Base-by-base conservation (phyloP, 1,140 invertebrate species). In the Pissodes strobi region DNA sequence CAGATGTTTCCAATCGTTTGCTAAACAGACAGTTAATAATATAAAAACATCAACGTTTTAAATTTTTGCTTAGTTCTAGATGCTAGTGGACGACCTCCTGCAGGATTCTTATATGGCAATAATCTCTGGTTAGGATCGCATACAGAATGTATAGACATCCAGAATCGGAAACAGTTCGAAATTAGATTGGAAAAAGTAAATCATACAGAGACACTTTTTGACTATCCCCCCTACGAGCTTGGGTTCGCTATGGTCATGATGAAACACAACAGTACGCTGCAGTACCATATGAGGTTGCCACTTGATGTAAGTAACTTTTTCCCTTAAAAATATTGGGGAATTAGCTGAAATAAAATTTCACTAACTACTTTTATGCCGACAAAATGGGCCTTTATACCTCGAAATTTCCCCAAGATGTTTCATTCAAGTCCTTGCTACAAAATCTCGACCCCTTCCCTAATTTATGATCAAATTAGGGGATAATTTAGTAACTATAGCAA, bases 101-200 rank as follows among this genome's bases (percentile, higher is more conserved):
- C 75, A 0, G 80, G 81, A 4, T 81, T 83, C 27, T 55, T 79
- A 5, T 79, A 78, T 18, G 82, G 82, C 1, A 80, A 82, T 59
- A 83, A 82, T 68, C 79, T 77, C 34, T 84, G 82, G 82, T 1
- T 82, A 17, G 83, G 83, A 0, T 71, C 69, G n/a, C 58, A 66
- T 13, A 72, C 37, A 5, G 77, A 82, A 13, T 83, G 83, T 56
- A 2, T 71, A 0, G 76, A 80, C 9, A 43, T 74, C 0, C 59
- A 23, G 0, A 78, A 79, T 37, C 71, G 37, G 0, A 46, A 59
- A 0, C 69, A 66, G 5, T 46, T 81, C 0, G 23, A 69, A 5
- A 38, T 81, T 0, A 52, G 66, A 0, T 34, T 69, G 3, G 57
- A 71, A 12, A 60, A 60, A 49, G 55, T 71, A 0, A 49, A 38